Base-by-base conservation (phyloP, 2,888 invertebrate genomes). In the Ligdia adustata region DNA sequence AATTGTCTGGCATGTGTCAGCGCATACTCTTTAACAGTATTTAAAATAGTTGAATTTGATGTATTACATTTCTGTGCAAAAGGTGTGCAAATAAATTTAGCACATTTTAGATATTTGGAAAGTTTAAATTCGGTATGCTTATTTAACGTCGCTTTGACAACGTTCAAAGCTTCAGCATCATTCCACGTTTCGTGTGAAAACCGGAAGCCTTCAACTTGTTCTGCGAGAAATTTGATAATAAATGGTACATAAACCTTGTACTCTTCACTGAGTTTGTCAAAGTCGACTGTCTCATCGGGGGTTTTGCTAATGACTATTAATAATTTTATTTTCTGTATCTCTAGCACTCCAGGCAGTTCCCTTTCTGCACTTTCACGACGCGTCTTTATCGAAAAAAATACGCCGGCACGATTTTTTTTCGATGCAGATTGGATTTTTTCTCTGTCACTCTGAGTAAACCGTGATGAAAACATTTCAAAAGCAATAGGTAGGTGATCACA, bases 251-350 rank as follows among this genome's bases (percentile, higher is more conserved):
- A 3, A 2, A n/a, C 15, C 3, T 27, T 18, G 1, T 37, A 15
- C 11, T 27, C 27, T 16, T 14, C 6, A 12, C 16, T 37, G 27
- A 18, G 4, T 1, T 2, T 27, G 2, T 2, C 9, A n/a, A n/a
- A n/a, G n/a, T n/a, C n/a, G 27, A 2, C n/a, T 2, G 11, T 5
- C 12, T 3, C 16, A 11, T 37, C 16, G 4, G 4, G 1, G 2
- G 4, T 4, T 37, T 18, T 9, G 4, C 12, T 16, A n/a, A 37
- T 16, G 7, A 27, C 37, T 5, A 27, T 37, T 27, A 37, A 11
- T 7, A 37, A 27, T 18, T 37, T 37, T 11, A 13, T 42, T 9
- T 27, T 33, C 31, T 27, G 18, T 26, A 28, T 39, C 4, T 9
- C 22, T 12, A 37, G n/a, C 3, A 18, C 37, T 37, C 12, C 26